These are phyloP conservation scores for Clupea harengus DNA, from an alignment of 2,113 vertebrate genomes.

Conservation along the genomic window DNA sequence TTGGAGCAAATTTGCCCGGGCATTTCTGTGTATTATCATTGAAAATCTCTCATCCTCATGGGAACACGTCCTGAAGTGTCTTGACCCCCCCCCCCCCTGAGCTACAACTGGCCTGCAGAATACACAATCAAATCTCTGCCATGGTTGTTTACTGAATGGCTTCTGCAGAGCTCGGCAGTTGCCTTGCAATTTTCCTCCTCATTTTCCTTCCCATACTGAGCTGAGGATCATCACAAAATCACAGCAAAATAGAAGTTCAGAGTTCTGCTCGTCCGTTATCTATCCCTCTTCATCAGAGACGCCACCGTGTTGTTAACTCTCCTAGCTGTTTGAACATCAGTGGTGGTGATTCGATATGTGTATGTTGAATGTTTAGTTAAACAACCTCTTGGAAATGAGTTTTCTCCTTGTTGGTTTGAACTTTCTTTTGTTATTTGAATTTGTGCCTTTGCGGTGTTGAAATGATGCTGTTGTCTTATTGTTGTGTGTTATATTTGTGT, in stretches of 20 bases:
- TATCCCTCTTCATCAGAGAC: background rate
- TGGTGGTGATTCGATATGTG: background rate
- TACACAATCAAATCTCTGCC: background rate
- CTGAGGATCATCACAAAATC: background rate
- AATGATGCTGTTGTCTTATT: background rate
- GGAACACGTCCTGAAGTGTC: background rate
- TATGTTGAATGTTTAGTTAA: background rate
- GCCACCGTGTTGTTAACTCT: background rate
- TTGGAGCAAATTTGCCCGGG: background rate
- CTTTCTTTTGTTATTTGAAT: background rate
- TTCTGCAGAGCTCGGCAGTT: background rate
- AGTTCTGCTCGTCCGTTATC: background rate
- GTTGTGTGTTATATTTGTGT: no score
- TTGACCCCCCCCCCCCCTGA: background rate
- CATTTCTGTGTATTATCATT: background rate
- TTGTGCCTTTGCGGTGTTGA: background rate
- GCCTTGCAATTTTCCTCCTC: background rate
- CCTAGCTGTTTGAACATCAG: background rate
- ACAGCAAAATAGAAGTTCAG: background rate
- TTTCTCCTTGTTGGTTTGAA: background rate
- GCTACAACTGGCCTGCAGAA: background rate
- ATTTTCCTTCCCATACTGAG: background rate
- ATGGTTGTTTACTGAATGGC: background rate
- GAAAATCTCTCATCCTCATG: background rate
- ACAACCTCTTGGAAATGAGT: background rate